A percentile compares a stretch with the other conserved stretches of the same genome.
These are phyloP conservation scores for Illadopsis cleaveri DNA, from an alignment of 2,113 vertebrate species.

Conservation along the genomic window DNA sequence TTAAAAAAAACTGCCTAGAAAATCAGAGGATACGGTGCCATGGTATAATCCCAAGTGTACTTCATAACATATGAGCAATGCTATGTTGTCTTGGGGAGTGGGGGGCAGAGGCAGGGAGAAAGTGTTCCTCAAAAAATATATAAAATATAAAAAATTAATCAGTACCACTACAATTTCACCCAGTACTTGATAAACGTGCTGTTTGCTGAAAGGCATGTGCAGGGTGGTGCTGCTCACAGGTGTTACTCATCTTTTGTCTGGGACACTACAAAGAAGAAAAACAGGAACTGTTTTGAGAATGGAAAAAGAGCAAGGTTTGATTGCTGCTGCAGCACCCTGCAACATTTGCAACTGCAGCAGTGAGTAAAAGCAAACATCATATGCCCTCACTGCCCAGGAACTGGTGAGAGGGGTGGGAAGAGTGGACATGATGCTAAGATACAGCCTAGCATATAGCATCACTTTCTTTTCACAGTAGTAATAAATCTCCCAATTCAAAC, in stretches of 20 bases:
- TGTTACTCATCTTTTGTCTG: not conserved
- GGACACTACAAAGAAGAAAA: not conserved
- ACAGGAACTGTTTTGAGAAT: not conserved
- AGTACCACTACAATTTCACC: not conserved
- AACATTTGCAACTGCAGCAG: not conserved
- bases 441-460: not conserved
- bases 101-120: fast-evolving
- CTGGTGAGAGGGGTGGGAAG: not conserved
- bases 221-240: not conserved
- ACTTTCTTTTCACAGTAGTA: not conserved
- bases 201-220: not conserved
- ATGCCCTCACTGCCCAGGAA: not conserved
- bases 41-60: not conserved
- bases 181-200: not conserved
- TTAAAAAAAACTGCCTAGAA: not conserved
- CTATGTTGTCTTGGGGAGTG: not conserved
- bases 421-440: not conserved
- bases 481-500: not conserved
- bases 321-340: not conserved
- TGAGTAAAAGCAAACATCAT: not conserved
- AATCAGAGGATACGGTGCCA: not conserved
- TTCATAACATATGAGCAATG: not conserved
- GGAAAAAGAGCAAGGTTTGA: not conserved
- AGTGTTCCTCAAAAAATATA: not conserved
- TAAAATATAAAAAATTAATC: not conserved